Evolutionary conservation across 2,888 invertebrate species (phyloP), one percentile per base, ranked within the genome.

Genomic region (Encarsia formosa): DNA sequence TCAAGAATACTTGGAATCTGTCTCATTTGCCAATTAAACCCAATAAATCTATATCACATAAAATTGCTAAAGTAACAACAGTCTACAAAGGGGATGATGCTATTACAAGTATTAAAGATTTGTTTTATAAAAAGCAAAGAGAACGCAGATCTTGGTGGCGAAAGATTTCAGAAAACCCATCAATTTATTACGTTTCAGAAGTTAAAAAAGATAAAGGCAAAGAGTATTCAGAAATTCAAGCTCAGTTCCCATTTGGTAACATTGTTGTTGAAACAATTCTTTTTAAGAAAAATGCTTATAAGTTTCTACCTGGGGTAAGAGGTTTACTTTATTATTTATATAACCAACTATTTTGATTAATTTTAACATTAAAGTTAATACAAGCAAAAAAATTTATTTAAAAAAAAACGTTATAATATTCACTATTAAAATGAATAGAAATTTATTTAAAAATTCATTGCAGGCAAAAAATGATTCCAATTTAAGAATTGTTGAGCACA

Each of bases 131-230:
- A 61, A 84, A 86, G 77, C 89, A 89, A 66, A 79, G 85, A 56
- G 85, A 87, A 64, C 79, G 89, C 49, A 87, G 87, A 68, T 83
- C 85, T 61, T 91, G 91, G 90, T 91, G 91, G 91, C 84, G 89
- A 74, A 87, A 85, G 70, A 82, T 86, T 59, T 63, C 64, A n/a
- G 66, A 65, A 47, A 57, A 65, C 42, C 90, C 91, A 13, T 85
- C 86, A 53, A 77, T 86, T 41, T 88, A 88, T 70, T 69, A 73
- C 34, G 69, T 87, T 8, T 80, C 80, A 42, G 86, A 87, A 62
- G 77, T 67, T 75, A 66, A 79, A 73, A 71, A 73, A 46, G 51
- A 63, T 2, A 68, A 66, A 24, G 63, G 66, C 37, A 71, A 76
- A 55, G 75, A 77, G 41, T 74, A 75, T 44, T 81, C 86, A 3